These are phyloP conservation scores for Orientallactaga sibirica DNA, from an alignment of 2,797 vertebrate genomes.

Conservation along the genomic window DNA sequence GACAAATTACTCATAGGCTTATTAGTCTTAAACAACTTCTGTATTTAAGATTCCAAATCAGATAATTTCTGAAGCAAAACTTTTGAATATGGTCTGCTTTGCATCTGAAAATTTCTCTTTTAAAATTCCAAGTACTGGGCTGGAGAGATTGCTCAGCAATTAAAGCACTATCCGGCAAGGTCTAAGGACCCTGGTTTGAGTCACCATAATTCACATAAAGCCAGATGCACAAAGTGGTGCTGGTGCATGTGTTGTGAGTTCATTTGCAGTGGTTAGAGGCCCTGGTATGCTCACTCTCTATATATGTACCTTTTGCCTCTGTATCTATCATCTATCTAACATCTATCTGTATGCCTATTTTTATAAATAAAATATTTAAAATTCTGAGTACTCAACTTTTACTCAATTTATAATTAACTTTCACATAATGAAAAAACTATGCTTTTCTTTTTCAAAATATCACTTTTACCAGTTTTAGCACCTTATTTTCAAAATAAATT, in stretches of 20 bases:
- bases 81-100: neutral
- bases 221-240: too few relatives aligned
- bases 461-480: neutral
- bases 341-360: too few relatives aligned
- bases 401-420: neutral
- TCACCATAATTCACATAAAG: too few relatives aligned
- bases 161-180: too few relatives aligned
- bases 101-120: neutral
- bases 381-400: neutral
- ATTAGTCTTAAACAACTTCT: neutral
- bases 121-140: neutral
- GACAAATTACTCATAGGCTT: neutral
- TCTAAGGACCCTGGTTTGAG: too few relatives aligned
- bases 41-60: conserved; percentile 4
- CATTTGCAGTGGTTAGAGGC: too few relatives aligned
- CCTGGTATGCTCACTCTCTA: too few relatives aligned
- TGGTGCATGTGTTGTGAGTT: too few relatives aligned
- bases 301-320: too few relatives aligned
- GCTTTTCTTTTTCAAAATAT: neutral
- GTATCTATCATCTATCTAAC: too few relatives aligned
- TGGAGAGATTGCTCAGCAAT: too few relatives aligned
- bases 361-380: neutral
- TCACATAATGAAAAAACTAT: neutral
- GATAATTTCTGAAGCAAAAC: neutral
- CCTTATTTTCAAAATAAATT: neutral